Evolutionary conservation across 2,113 vertebrate genomes (phyloP), one percentile per base, ranked within the genome.

Genomic region (Phalacrocorax carbo): DNA sequence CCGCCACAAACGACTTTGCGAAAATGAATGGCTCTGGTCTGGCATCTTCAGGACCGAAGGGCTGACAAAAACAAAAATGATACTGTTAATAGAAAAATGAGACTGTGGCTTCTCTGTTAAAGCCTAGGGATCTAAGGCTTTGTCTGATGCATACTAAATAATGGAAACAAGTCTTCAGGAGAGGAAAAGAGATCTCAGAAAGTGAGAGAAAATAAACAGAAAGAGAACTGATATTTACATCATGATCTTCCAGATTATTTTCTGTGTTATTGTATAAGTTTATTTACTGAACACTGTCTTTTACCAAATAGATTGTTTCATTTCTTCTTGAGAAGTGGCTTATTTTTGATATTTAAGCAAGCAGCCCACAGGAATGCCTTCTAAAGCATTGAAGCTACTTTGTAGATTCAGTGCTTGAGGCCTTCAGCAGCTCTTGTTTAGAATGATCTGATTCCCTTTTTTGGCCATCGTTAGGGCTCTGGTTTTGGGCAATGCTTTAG

Each of bases 71-170:
- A 1, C 57, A 44, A 57, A 88, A 94, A 70, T 38, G 22, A 77
- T 66, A n/a, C 54, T 70, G 32, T 73, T 90, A 92, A 88, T 32
- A 76, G 94, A 93, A 94, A 96, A 96, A 95, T 58, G 82, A 93
- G 92, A 42, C 49, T 61, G 5, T 52, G 71, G 30, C 51, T 95
- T 85, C 66, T 73, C 62, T 82, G 34, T 72, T 70, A 69, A 78
- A 91, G 96, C 92, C 82, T 82, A 40, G 49, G 75, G 92, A 90
- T 94, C 65, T 72, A 75, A 82, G 78, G 75, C 73, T 91, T 90
- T 88, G 87, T 64, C 70, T 87, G 61, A 19, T 94, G 92, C 78
- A 85, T 91, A 77, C 87, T 90, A 82, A 96, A 69, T 73, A 91
- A 76, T 16, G 49, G 61, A 57, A 76, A 86, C 86, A 85, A 87